phyloP scores from a whole-genome alignment of 2,113 vertebrate species.

The Nycticorax nycticorax region DNA sequence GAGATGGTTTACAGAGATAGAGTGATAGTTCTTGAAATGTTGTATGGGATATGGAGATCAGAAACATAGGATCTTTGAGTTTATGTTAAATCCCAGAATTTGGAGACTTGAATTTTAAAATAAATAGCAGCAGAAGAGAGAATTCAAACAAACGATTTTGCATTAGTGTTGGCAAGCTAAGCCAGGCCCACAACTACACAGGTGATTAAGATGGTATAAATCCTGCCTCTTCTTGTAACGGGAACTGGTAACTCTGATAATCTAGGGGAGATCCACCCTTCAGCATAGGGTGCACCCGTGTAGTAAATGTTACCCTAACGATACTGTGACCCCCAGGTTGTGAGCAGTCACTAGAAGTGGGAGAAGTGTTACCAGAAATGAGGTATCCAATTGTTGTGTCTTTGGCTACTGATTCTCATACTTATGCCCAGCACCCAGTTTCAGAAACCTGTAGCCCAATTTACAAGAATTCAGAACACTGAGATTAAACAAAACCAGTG shows the following conservation, averaged over 20 bases:
- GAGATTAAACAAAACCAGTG: neutral
- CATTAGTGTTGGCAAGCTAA: neutral
- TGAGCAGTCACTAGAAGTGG: neutral
- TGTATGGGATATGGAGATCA: neutral
- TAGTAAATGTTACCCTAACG: neutral
- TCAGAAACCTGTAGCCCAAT: neutral
- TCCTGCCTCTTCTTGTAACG: neutral
- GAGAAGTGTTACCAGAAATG: neutral
- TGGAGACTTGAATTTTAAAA: neutral
- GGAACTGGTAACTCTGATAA: neutral
- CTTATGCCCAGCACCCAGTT: neutral
- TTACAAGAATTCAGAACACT: neutral
- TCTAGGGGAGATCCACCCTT: neutral
- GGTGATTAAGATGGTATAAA: neutral
- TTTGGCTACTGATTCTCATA: neutral
- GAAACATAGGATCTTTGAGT: neutral
- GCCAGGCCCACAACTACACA: neutral
- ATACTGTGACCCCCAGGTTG: neutral
- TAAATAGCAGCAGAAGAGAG: neutral
- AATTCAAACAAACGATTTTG: neutral
- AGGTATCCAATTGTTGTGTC: neutral
- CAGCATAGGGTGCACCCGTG: neutral
- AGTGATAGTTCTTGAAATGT: neutral
- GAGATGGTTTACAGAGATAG: neutral
- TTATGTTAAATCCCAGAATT: neutral